Conservation (phyloP, 2,113 vertebrate genomes). For the Percopsis transmontana region DNA sequence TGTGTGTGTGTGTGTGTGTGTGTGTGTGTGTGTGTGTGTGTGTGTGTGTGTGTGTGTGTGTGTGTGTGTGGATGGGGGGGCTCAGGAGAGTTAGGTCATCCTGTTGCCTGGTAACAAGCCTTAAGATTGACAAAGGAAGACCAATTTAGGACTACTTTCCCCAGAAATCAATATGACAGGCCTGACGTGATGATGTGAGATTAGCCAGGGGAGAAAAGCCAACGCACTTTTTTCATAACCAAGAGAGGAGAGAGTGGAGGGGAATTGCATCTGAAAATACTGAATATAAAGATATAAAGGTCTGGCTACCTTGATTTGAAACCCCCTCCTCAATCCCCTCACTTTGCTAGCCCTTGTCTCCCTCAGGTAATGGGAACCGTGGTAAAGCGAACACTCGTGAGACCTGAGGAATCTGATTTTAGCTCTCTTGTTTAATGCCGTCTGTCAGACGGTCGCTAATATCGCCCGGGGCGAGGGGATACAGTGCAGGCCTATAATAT, state of each 20-base stretch:
- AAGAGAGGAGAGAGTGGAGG: slow-evolving; percentile 32
- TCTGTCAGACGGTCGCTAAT: slow-evolving; percentile 65
- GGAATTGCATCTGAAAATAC: slow-evolving; percentile 68
- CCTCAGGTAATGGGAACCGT: slow-evolving; percentile 68
- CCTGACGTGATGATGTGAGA: slow-evolving; percentile 84
- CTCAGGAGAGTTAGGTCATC: slow-evolving; percentile 72
- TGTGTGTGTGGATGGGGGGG: slow-evolving; percentile 42
- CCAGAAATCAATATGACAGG: slow-evolving; percentile 87
- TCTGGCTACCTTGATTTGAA: slow-evolving; percentile 52
- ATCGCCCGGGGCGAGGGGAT: slow-evolving; percentile 57
- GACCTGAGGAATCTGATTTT: slow-evolving; percentile 61
- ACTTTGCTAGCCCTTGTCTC: slow-evolving; percentile 52
- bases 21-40: slow-evolving; percentile 20
- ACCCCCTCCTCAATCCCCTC: slow-evolving; percentile 1
- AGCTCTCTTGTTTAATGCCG: slow-evolving; percentile 66
- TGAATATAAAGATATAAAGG: slow-evolving; percentile 66
- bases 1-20: slow-evolving; percentile 5
- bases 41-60: slow-evolving; percentile 1
- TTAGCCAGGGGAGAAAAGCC: slow-evolving; percentile 79
- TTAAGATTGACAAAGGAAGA: slow-evolving; percentile 83
- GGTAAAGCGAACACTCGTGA: slow-evolving; percentile 68
- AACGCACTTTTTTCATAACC: slow-evolving; percentile 75
- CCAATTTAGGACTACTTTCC: slow-evolving; percentile 79
- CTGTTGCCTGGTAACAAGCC: slow-evolving; percentile 85
- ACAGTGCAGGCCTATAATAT: slow-evolving; percentile 52